These are phyloP conservation scores for Eurystomus glaucurus DNA, from an alignment of 2,797 vertebrate genomes.

Conservation along the genomic window DNA sequence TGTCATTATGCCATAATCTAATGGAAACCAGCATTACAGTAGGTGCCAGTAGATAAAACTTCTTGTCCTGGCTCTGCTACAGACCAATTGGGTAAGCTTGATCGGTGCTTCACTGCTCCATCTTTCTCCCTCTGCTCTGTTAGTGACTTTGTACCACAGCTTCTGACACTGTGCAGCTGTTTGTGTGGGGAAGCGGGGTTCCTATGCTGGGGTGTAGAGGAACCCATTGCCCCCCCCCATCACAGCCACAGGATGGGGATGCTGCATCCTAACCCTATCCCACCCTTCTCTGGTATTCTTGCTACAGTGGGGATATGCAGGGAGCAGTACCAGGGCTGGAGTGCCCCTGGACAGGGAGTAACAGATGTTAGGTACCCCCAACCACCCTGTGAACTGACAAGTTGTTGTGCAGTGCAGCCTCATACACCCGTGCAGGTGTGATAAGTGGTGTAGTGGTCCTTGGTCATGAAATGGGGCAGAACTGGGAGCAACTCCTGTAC, in stretches of 20 bases:
- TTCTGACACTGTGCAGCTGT: neutral
- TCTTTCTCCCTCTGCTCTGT: neutral
- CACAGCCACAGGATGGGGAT: neutral
- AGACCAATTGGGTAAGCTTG: neutral
- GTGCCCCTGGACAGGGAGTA: neutral
- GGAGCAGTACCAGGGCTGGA: rapidly evolving
- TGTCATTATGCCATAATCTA: neutral
- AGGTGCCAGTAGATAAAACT: neutral
- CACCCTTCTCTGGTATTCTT: neutral
- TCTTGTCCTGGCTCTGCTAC: neutral
- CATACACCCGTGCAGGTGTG: rapidly evolving
- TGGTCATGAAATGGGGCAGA: rapidly evolving
- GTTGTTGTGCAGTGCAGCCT: neutral
- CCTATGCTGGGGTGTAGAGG: rapidly evolving
- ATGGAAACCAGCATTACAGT: neutral
- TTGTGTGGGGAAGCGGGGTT: neutral
- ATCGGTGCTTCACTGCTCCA: rapidly evolving
- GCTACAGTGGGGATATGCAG: rapidly evolving
- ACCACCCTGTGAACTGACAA: neutral
- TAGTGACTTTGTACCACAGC: neutral
- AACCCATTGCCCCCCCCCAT: rapidly evolving
- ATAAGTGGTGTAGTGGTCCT: neutral
- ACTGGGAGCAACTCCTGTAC: neutral
- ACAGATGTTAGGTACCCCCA: neutral
- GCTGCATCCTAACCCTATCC: neutral